Evolutionary conservation across 2,888 invertebrate genomes (phyloP), one percentile per base, ranked within the genome.

Genomic region (Litoditis marina): DNA sequence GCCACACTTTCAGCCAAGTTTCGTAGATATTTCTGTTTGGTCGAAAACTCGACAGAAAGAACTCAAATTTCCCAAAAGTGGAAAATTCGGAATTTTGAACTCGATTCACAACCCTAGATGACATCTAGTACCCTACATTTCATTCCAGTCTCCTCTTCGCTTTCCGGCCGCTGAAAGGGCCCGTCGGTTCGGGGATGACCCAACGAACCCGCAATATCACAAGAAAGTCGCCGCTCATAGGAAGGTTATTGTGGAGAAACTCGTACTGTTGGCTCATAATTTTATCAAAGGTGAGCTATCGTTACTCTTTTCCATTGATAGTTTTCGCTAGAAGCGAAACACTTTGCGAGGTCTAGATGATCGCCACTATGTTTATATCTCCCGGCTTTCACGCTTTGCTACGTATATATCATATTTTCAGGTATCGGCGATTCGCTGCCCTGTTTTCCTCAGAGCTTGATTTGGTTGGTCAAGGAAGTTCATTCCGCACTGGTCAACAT

Each of bases 391-490:
- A n/a, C n/a, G n/a, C n/a, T n/a, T n/a, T n/a, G n/a, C n/a, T n/a
- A n/a, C n/a, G n/a, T n/a, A n/a, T n/a, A n/a, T n/a, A n/a, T 25
- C 11, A 3, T 54, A 0, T 2, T 30, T 66, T 28, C 51, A 71
- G 71, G 65, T 13, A 66, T 90, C 90, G 74, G 91, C 91, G 83
- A 90, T 93, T 87, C 89, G 90, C 73, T 90, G 91, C 82, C 94
- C 44, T 65, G 59, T 22, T 67, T 96, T 84, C 96, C 96, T 0
- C 89, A 91, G 27, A 89, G 90, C 66, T 87, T 94, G 16, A 89
- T 90, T 11, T 94, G 94, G 94, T 88, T 95, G 32, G 90, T 94
- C 6, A 89, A 91, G 75, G 92, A 92, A 82, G 89, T 93, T 81
- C 89, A 90, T 51, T 88, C 88, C 4, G 57, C 57, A 16, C 59